These are phyloP conservation scores for Drosophila incognita DNA, from an alignment of 2,888 invertebrate species.

Conservation along the genomic window DNA sequence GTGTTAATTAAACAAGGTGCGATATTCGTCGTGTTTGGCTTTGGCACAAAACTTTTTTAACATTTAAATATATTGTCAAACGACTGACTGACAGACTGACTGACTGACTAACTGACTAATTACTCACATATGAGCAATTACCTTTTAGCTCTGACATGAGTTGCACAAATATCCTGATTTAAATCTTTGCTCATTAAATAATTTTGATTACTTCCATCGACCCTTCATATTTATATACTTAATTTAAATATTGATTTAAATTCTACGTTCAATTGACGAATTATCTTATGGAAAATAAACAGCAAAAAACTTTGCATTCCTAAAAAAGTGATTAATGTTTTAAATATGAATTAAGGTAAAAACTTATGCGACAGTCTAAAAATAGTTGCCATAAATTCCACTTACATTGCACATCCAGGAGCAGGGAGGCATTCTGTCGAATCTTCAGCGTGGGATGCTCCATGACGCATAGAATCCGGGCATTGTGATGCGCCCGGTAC, in stretches of 20 bases:
- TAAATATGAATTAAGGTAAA: not conserved
- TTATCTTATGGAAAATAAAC: not conserved
- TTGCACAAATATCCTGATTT: constrained; percentile 4
- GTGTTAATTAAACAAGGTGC: constrained; percentile 72
- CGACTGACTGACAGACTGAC: constrained; percentile 28
- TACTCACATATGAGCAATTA: constrained; percentile 7
- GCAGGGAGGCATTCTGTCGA: constrained; percentile 84
- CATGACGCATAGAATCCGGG: constrained; percentile 92
- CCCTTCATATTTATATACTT: not conserved
- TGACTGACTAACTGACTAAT: constrained; percentile 19
- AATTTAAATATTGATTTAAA: not conserved
- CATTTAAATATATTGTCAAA: constrained; percentile 43
- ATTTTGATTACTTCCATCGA: not conserved
- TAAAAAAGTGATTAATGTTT: not conserved
- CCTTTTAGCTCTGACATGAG: constrained; percentile 8
- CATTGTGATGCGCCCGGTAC: constrained; percentile 94
- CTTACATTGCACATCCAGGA: constrained; percentile 85
- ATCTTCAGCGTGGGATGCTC: constrained; percentile 87
- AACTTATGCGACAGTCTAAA: not conserved
- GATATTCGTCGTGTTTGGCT: constrained; percentile 59
- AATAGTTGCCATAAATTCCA: constrained; percentile 32
- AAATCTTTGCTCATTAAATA: not conserved
- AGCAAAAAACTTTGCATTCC: not conserved
- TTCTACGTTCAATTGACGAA: not conserved
- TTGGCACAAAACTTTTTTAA: constrained; percentile 57